These are phyloP conservation scores for Ceyx margarethae DNA, from an alignment of 2,113 vertebrate genomes.

Conservation along the genomic window DNA sequence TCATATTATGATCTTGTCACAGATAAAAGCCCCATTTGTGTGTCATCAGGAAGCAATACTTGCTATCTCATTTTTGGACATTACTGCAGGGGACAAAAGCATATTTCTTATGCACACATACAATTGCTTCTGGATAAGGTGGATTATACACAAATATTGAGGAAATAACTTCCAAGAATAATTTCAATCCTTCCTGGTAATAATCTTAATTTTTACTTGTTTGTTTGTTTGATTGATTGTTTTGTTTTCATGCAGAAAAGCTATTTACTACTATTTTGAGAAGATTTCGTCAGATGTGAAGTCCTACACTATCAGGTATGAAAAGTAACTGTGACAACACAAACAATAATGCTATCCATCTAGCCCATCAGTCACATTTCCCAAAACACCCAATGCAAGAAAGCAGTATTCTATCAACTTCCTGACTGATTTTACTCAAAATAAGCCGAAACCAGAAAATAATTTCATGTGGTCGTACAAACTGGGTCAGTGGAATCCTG, in stretches of 20 bases:
- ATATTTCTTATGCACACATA: not conserved
- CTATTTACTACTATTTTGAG: not conserved
- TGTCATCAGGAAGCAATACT: slow-evolving; percentile 4
- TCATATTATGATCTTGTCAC: not conserved
- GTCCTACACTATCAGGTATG: not conserved
- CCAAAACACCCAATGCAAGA: not conserved
- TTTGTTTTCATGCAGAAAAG: not conserved
- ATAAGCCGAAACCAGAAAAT: not conserved
- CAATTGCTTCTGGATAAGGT: not conserved
- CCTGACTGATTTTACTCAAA: not conserved
- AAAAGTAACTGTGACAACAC: slow-evolving; percentile 11
- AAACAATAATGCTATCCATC: not conserved
- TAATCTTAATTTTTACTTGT: not conserved
- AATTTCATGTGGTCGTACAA: not conserved
- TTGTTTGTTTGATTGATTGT: not conserved
- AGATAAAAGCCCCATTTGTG: not conserved
- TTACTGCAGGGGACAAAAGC: not conserved
- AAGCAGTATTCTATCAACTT: not conserved
- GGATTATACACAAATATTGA: not conserved
- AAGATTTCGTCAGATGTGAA: not conserved
- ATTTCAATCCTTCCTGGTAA: not conserved
- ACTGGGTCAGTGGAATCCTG: not conserved
- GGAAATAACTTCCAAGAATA: slow-evolving; percentile 30
- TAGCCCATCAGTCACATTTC: not conserved
- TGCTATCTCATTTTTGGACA: not conserved